Conservation (phyloP, 2,888 invertebrate genomes). For the Dendrolimus houi region DNA sequence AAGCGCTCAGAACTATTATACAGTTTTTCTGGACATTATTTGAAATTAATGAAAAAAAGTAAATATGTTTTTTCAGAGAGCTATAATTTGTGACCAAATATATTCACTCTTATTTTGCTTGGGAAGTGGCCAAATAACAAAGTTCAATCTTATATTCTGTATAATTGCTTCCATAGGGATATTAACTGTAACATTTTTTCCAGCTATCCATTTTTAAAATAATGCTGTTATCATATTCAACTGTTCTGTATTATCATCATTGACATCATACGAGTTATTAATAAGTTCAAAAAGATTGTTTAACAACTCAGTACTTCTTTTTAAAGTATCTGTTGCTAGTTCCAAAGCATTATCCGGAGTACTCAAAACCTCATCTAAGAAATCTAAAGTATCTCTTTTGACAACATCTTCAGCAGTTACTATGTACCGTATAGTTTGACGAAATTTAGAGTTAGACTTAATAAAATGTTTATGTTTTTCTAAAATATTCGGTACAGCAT, state of each 20-base stretch:
- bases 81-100: slow-evolving; percentile 28
- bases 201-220: slow-evolving; percentile 18
- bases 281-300: slow-evolving; percentile 24
- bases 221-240: slow-evolving; percentile 22
- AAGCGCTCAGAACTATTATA: too few species aligned
- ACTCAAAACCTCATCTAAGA: too few species aligned
- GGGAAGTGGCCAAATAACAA: slow-evolving; percentile 31
- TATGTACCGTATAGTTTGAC: slow-evolving; percentile 16
- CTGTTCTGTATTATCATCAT: slow-evolving; percentile 20
- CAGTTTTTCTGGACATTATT: too few species aligned
- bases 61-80: too few species aligned
- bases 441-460: slow-evolving; percentile 26
- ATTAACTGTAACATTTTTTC: slow-evolving; percentile 6
- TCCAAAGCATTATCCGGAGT: too few species aligned
- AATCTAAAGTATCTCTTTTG: too few species aligned
- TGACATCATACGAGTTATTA: slow-evolving; percentile 30
- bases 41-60: too few species aligned
- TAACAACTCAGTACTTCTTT: slow-evolving; percentile 19
- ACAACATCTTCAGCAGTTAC: too few species aligned
- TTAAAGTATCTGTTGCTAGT: slow-evolving; percentile 20
- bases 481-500: slow-evolving; percentile 9
- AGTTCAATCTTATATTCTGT: slow-evolving; percentile 15
- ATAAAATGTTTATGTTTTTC: slow-evolving; percentile 22
- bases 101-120: slow-evolving; percentile 26
- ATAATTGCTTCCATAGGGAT: background rate